Evolutionary conservation across 2,113 vertebrate species (phyloP), one percentile per base, ranked within the genome.

Genomic region (Pseudopodoces humilis): DNA sequence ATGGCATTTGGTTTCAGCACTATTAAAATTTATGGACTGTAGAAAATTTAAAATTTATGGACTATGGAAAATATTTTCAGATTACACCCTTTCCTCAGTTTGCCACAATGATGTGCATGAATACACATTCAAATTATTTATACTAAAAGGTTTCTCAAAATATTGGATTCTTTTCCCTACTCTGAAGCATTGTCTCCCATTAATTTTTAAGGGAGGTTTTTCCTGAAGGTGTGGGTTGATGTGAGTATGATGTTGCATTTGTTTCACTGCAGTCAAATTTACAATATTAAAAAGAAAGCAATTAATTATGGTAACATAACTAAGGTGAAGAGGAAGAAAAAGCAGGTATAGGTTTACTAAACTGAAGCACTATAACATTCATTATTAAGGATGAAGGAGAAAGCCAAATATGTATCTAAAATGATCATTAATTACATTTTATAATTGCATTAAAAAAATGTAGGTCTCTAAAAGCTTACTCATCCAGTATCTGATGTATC

Each of bases 21-120:
- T 65, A 50, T 82, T 80, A 89, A 95, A 94, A 91, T 91, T 76
- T 71, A 89, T 81, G 83, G 37, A 86, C 74, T 75, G 49, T 7
- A 84, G 74, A 76, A 91, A 92, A 92, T 78, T 82, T 80, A 89
- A 95, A 94, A 91, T 91, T 76, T 71, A 89, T 81, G 83, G 37
- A 86, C 74, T 75, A 52, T 7, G 82, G 74, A 76, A 89, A 92
- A 92, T 78, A 68, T 85, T 84, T 91, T 79, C 77, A 82, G 15
- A 82, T 60, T 68, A 58, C 9, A 56, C 7, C n/a, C 15, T 91
- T 69, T 76, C 27, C 27, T 83, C 69, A 85, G 33, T 79, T 87
- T 84, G 41, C 43, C 49, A 89, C 60, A 64, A 56, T 0, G 3
- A 60, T 44, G 7, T 78, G 10, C 35, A 70, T 71, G 56, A 95